Conservation (phyloP, 2,888 invertebrate genomes). For the Limnephilus lunatus region DNA sequence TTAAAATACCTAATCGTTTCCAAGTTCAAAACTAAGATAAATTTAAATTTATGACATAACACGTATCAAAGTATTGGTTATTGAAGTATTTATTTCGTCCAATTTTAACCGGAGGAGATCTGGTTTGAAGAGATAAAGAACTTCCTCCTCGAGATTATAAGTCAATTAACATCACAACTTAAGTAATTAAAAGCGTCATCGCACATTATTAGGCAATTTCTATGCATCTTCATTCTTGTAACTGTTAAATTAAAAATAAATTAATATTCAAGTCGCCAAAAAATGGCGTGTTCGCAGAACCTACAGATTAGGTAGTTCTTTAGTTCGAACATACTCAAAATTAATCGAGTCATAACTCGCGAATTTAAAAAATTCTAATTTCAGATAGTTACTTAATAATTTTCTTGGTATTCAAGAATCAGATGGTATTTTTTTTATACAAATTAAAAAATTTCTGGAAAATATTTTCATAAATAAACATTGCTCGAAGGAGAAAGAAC, state of each 20-base stretch:
- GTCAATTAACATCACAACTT: not conserved
- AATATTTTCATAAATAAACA: not conserved
- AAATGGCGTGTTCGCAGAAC: not conserved
- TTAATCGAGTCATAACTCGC: not conserved
- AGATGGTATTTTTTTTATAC: not conserved
- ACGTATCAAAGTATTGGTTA: not conserved
- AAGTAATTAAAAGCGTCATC: not conserved
- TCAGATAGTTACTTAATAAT: not conserved
- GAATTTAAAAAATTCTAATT: not conserved
- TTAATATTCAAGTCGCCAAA: not conserved
- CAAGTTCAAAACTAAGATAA: not conserved
- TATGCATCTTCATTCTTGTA: not conserved
- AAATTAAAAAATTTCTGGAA: not conserved
- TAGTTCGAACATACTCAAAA: not conserved
- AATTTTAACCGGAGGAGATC: not conserved
- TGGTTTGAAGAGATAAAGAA: not conserved
- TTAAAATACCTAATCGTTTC: not conserved
- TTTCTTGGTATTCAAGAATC: not conserved
- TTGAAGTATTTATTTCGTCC: not conserved
- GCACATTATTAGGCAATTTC: not conserved
- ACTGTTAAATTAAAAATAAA: not conserved
- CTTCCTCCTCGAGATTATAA: not conserved
- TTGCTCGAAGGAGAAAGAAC: no score
- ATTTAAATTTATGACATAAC: not conserved
- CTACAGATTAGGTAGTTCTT: not conserved